Conservation (phyloP, 2,113 vertebrate species). For the Syrrhaptes paradoxus region DNA sequence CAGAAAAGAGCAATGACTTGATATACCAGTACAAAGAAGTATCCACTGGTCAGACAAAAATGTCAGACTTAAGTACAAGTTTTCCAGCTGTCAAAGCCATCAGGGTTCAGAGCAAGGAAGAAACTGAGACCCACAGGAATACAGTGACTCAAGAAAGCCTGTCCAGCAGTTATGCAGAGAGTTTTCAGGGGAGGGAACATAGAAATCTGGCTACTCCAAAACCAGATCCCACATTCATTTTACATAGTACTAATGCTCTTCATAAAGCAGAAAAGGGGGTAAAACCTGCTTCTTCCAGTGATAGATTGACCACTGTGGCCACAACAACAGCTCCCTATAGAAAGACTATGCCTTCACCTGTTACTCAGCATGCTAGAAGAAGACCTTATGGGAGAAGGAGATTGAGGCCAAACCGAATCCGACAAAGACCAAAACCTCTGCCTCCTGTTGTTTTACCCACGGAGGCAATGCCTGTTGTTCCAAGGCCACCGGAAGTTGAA, state of each 20-base stretch:
- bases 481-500: background rate
- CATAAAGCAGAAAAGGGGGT: background rate
- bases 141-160: background rate
- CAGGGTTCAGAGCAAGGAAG: background rate
- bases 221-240: background rate
- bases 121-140: background rate
- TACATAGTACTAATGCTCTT: background rate
- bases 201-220: background rate
- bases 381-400: constrained; percentile 74
- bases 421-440: constrained; percentile 49
- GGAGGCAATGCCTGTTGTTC: rapidly evolving
- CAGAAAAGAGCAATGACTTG: background rate
- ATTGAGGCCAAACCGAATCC: constrained; percentile 74
- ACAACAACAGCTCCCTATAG: background rate
- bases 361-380: constrained; percentile 65
- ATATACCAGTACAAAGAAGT: background rate
- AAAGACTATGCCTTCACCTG: background rate
- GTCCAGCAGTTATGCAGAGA: background rate
- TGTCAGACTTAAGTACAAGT: background rate
- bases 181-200: background rate
- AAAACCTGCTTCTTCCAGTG: background rate
- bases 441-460: background rate
- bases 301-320: background rate
- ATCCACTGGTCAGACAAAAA: background rate
- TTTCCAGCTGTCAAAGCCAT: background rate